These are phyloP conservation scores for Carcina quercana DNA, from an alignment of 2,888 invertebrate genomes.

Conservation along the genomic window DNA sequence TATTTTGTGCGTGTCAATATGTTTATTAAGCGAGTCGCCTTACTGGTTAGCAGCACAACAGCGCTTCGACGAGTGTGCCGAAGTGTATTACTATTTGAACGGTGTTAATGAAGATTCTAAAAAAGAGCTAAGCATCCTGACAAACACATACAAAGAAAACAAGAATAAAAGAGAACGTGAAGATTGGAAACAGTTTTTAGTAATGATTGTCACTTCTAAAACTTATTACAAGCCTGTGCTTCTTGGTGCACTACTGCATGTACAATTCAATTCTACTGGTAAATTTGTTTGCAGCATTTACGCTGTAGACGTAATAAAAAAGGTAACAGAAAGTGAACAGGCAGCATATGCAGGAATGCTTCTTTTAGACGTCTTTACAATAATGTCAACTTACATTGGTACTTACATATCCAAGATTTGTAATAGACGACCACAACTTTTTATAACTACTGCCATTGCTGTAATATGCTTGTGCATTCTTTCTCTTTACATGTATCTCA, in stretches of 20 bases:
- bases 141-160: background rate
- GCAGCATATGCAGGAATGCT: constrained; percentile 20
- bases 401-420: constrained; percentile 11
- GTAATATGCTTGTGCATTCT: constrained; percentile 22
- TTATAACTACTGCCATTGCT: constrained; percentile 6
- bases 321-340: constrained; percentile 14
- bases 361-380: constrained; percentile 17
- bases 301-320: constrained; percentile 18
- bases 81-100: background rate
- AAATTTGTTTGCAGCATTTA: constrained; percentile 17
- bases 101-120: constrained; percentile 10
- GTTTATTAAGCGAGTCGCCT: constrained; percentile 17
- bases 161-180: background rate
- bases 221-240: no score
- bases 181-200: background rate
- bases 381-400: constrained; percentile 14
- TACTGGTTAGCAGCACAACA: constrained; percentile 18
- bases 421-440: constrained; percentile 12
- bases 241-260: background rate
- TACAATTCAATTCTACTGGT: constrained; percentile 12
- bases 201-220: background rate
- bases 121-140: constrained; percentile 9
- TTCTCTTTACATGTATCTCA: constrained; percentile 1
- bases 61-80: constrained; percentile 11
- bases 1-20: constrained; percentile 7